Evolutionary conservation across 2,888 invertebrate genomes (phyloP).

Genomic region (Drosophila picticornis): DNA sequence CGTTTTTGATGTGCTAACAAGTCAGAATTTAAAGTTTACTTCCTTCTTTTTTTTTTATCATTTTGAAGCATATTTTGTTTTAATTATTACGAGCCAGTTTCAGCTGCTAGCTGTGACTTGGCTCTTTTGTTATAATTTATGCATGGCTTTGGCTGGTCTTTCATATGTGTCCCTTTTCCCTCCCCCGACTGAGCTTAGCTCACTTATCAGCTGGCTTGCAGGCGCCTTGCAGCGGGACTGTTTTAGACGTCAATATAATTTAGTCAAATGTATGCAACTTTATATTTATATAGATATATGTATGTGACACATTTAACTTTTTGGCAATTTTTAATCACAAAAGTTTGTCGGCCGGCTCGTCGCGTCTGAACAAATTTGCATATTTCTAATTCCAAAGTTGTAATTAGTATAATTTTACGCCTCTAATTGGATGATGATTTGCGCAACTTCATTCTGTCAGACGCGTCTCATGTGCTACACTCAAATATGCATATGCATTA

Average conservation of each 20-base stretch:
- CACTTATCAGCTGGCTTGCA: slow-evolving; percentile 76
- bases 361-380: slow-evolving; percentile 60
- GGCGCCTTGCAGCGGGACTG: slow-evolving; percentile 62
- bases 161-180: slow-evolving; percentile 31
- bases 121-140: slow-evolving; percentile 67
- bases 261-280: slow-evolving; percentile 75
- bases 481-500: slow-evolving; percentile 40
- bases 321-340: slow-evolving; percentile 75
- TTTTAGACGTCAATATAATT: slow-evolving; percentile 74
- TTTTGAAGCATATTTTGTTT: slow-evolving; percentile 55
- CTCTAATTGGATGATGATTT: slow-evolving; percentile 80
- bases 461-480: slow-evolving; percentile 36
- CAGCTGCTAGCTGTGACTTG: slow-evolving; percentile 15
- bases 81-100: slow-evolving; percentile 52
- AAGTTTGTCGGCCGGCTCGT: slow-evolving; percentile 46
- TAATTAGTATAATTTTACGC: slow-evolving; percentile 80
- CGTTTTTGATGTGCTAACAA: slow-evolving; percentile 49
- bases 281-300: not conserved
- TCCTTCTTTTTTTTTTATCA: not conserved
- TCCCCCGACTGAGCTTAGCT: slow-evolving; percentile 45
- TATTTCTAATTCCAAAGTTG: slow-evolving; percentile 81
- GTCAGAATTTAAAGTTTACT: slow-evolving; percentile 34
- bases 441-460: slow-evolving; percentile 68
- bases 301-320: slow-evolving; percentile 56
- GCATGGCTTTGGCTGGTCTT: slow-evolving; percentile 60